Base-by-base conservation (phyloP, 2,888 invertebrate genomes). In the Marronus borbonicus region DNA sequence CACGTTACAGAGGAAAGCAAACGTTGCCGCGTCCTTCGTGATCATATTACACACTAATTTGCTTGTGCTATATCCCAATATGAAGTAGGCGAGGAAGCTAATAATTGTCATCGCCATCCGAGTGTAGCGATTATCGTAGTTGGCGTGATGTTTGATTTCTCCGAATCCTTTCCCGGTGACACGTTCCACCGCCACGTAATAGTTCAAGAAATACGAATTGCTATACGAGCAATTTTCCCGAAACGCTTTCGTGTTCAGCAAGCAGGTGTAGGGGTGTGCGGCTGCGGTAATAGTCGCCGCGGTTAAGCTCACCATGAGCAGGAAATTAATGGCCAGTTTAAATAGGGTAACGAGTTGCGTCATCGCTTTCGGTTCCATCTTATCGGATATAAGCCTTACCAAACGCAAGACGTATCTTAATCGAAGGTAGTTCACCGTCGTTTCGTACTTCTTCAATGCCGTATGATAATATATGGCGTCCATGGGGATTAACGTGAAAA, bases 391-490 rank as follows among this genome's bases (percentile, higher is more conserved):
- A 14, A 83, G 64, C n/a, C 81, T 74, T 4, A 82, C 74, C 44
- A 83, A 58, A 7, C 83, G 78, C 10, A 83, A 62, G 3, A 79
- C 65, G 49, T 82, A 81, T 12, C 83, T 69, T n/a, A 82, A 8
- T 24, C 83, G 79, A 17, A 83, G 55, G 8, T 76, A 17, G 12
- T 55, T 69, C 4, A 80, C 65, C 1, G 80, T 50, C 7, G 44
- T 50, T 69, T 74, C 79, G 2, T 60, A 69, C 7, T 79, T 76
- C 52, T 60, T 28, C 17, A 52, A 36, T 2, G 62, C 55, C 14
- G 81, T 65, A 0, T 70, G 76, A 75, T 65, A 79, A 60, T 80
- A 82, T 12, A 80, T 66, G 0, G 60, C 77, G 68, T 81, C 81
- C 3, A 75, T 39, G 0, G 81, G 80, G 10, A 81, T 3, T 2